Evolutionary conservation across 2,888 invertebrate species (phyloP), one percentile per base, ranked within the genome.

Genomic region (Chymomyza fuscimana): DNA sequence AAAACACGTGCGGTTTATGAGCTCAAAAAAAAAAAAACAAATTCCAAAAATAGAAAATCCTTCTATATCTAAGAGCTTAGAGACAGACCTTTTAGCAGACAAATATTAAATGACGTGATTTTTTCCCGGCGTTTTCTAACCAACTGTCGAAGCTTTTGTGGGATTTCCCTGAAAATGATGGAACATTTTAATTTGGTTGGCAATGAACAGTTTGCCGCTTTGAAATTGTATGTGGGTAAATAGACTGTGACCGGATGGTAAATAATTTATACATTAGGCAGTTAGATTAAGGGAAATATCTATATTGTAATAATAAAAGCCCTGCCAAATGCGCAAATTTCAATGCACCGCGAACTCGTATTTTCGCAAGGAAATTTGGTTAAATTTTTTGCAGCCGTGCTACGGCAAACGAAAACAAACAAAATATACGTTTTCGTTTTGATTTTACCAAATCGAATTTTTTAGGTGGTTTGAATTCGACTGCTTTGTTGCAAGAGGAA

Each of bases 1-100:
- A 25, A n/a, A 36, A 74, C 74, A 70, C 51, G 54, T 58, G 69
- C 51, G 46, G 50, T 29, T 63, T 63, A 62, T 16, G 36, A 54
- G 22, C 16, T 54, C 16, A 9, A 54, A 19, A 54, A 54, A 54
- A 5, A 54, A 54, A 54, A 2, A 54, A 7, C 19, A 32, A 32
- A 32, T 6, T 1, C 7, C n/a, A 15, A 52, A 52, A 52, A 0
- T 7, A 19, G 19, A 7, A n/a, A 52, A 52, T 52, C 16, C 16
- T n/a, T 5, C 40, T 10, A 46, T 46, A 46, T 46, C 40, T 46
- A 5, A 12, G 12, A 46, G 40, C 40, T 46, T 32, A 32, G 32
- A 7, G 32, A 7, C 9, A 32, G 32, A 32, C 32, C 32, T 32
- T 32, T 32, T 4, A 5, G 32, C 32, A 32, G 32, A 32, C 5